These are phyloP conservation scores for Masnerella sp. DNA, from an alignment of 2,888 invertebrate genomes.

Conservation along the genomic window DNA sequence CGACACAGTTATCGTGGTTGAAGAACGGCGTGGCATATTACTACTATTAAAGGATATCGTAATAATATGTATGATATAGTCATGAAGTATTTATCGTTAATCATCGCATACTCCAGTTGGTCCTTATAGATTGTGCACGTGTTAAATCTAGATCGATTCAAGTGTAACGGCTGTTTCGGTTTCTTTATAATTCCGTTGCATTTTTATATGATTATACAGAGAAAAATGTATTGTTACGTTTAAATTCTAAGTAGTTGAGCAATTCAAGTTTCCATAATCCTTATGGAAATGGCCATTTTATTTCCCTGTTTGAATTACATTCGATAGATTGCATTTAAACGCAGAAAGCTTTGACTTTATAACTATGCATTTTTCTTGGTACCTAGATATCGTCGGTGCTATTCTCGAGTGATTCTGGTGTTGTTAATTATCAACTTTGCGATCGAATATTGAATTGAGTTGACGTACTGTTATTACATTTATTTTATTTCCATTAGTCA, in stretches of 20 bases:
- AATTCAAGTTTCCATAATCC: background rate
- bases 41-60: slow-evolving; percentile 48
- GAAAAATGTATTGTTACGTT: slow-evolving; percentile 18
- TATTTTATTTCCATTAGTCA: slow-evolving; percentile 8
- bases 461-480: slow-evolving; percentile 15
- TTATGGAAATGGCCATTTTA: background rate
- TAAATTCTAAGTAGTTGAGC: background rate
- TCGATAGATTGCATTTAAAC: too few relatives aligned
- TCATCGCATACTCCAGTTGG: slow-evolving; percentile 43
- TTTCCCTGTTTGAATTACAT: background rate
- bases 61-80: slow-evolving; percentile 48
- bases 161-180: slow-evolving; percentile 26
- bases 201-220: slow-evolving; percentile 11
- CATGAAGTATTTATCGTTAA: slow-evolving; percentile 43
- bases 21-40: slow-evolving; percentile 36
- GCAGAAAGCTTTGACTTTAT: background rate
- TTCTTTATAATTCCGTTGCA: slow-evolving; percentile 8
- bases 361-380: slow-evolving; percentile 26
- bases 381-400: slow-evolving; percentile 24
- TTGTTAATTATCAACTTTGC: slow-evolving; percentile 17
- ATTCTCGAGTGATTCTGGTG: slow-evolving; percentile 32
- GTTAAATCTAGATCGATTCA: slow-evolving; percentile 33
- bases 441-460: slow-evolving; percentile 1
- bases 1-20: slow-evolving; percentile 29
- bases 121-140: slow-evolving; percentile 44